Base-by-base conservation (phyloP, 2,888 invertebrate genomes). In the Noctua comes region DNA sequence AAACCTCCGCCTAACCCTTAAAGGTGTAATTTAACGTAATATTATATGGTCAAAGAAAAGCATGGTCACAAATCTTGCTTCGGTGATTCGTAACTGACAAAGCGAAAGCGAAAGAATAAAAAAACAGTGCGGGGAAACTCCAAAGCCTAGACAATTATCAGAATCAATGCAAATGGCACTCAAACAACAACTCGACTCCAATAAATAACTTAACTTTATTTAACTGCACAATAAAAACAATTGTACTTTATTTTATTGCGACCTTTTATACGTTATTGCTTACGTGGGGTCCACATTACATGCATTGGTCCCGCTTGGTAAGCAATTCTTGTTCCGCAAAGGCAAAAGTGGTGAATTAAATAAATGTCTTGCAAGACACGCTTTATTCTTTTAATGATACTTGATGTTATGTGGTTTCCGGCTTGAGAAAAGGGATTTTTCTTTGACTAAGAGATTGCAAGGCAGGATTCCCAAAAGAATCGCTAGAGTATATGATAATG, bases 181-280 rank as follows among this genome's bases (percentile, higher is more conserved):
- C 51, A 13, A 82, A 84, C 69, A 84, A 84, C 59, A 82, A 80
- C 46, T 80, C 18, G 31, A 69, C 27, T 59, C 11, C 71, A 84
- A 84, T 84, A 83, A 83, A 84, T 83, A 83, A 68, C 71, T 72
- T 62, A 76, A 80, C 83, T 82, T 82, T 71, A 83, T 59, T 71
- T 83, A 84, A 83, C 68, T 80, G 81, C 85, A 76, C 84, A 76
- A 80, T 84, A 80, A 83, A 83, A 80, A 84, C 85, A 80, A 76
- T 76, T 84, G 80, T 84, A 64, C 40, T 80, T 84, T 84, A 83
- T 84, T 83, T 80, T 76, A 84, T 80, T 64, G 80, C 59, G 46
- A 71, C 84, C 71, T 84, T 83, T 76, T 83, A 72, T 80, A 68
- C 83, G 70, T 83, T 83, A 83, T 80, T 80, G 81, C 71, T 83